Evolutionary conservation across 2,888 invertebrate species (phyloP).

Genomic region (Aleiodes testaceus): DNA sequence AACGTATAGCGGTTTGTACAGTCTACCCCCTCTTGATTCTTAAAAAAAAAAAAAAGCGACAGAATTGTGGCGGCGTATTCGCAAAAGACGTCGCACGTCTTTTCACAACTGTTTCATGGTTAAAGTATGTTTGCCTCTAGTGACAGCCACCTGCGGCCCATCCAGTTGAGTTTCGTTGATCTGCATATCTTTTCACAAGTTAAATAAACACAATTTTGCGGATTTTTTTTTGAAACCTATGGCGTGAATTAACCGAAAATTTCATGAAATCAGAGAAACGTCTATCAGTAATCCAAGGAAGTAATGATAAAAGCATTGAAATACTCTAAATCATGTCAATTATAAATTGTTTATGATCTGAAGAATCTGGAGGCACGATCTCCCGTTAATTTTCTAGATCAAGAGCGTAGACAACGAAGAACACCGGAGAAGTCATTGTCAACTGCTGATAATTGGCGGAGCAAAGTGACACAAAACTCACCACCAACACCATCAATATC

Average conservation of each 20-base stretch:
- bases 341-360: conserved; percentile 70
- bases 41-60: conserved; percentile 51
- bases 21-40: conserved; percentile 38
- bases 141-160: conserved; percentile 70
- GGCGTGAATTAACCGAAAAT: not conserved
- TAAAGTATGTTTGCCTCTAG: conserved; percentile 67
- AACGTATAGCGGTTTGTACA: conserved; percentile 59
- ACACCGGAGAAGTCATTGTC: conserved; percentile 60
- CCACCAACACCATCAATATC: conserved; percentile 41
- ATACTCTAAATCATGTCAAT: conserved; percentile 68
- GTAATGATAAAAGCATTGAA: conserved; percentile 43
- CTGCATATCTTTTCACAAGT: conserved; percentile 61
- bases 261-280: no score
- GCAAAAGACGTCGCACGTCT: conserved; percentile 64
- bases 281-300: conserved; percentile 47
- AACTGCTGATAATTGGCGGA: conserved; percentile 70
- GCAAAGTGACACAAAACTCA: conserved; percentile 66
- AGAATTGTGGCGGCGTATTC: conserved; percentile 63
- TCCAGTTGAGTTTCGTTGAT: conserved; percentile 56
- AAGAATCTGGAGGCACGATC: not conserved
- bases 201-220: conserved; percentile 29
- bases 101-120: conserved; percentile 59
- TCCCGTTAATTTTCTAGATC: not conserved
- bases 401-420: conserved; percentile 36
- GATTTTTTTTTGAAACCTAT: conserved; percentile 36